A percentile compares a stretch with the other conserved stretches of the same genome.
phyloP scores from a whole-genome alignment of 2,797 vertebrate genomes.

The Hylomyscus alleni region DNA sequence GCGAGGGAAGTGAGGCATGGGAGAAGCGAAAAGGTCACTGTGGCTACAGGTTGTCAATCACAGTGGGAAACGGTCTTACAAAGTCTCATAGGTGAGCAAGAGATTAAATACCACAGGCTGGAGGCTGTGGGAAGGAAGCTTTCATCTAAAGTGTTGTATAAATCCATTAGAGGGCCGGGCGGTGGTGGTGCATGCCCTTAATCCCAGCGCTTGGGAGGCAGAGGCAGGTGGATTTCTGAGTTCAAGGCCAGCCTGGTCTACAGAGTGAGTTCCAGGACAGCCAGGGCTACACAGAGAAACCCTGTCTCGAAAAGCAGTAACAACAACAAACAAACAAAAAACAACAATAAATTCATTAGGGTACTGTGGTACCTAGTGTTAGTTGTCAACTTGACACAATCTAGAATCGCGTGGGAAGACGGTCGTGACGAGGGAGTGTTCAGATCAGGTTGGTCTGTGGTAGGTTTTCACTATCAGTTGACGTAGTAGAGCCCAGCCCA shows the following conservation, averaged over 20 bases:
- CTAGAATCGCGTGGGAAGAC: neutral
- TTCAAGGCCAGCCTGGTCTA: too few relatives aligned
- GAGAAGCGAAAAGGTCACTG: neutral
- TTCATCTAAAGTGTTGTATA: too few relatives aligned
- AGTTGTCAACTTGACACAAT: neutral
- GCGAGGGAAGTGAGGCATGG: neutral
- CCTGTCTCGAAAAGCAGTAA: too few relatives aligned
- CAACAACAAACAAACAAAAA: too few relatives aligned
- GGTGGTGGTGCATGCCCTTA: too few relatives aligned
- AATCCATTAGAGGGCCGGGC: neutral
- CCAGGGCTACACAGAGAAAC: too few relatives aligned
- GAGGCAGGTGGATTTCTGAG: too few relatives aligned
- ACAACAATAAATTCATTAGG: neutral
- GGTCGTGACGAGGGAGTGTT: neutral
- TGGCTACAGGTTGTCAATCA: neutral
- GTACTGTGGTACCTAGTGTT: too few relatives aligned
- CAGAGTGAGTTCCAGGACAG: too few relatives aligned
- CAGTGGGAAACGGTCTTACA: neutral
- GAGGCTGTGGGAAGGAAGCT: accelerated
- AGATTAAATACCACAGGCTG: accelerated
- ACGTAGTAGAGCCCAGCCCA: neutral
- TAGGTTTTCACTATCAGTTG: neutral
- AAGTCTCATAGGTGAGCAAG: neutral
- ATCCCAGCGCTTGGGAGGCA: too few relatives aligned
- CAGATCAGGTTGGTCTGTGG: neutral